Conservation (phyloP, 1,140 invertebrate genomes). For the Eueides isabella region DNA sequence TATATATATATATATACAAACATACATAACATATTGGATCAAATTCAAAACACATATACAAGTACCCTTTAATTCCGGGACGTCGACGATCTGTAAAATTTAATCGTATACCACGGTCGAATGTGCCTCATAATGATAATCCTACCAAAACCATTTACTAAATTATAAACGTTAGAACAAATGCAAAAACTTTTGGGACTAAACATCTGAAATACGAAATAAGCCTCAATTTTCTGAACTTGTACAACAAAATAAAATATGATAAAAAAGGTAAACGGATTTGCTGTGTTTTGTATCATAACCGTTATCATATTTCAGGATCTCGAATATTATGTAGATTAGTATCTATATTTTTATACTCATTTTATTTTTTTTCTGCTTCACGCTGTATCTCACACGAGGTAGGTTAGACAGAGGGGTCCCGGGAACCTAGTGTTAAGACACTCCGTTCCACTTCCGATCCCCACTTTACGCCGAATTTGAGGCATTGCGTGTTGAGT, state of each 20-base stretch:
- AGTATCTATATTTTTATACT: background rate
- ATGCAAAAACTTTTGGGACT: constrained; percentile 20
- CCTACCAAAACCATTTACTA: constrained; percentile 1
- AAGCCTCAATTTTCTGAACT: background rate
- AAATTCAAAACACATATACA: background rate
- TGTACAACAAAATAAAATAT: constrained; percentile 1
- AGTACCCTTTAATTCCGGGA: constrained; percentile 5
- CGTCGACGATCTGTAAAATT: background rate
- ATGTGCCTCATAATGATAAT: constrained; percentile 20
- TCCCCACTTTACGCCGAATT: too few species aligned
- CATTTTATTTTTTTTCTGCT: too few species aligned
- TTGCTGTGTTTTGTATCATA: background rate
- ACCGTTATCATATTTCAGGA: background rate
- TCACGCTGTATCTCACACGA: too few species aligned
- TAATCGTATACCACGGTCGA: constrained; percentile 6
- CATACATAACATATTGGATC: background rate
- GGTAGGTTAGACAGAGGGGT: too few species aligned
- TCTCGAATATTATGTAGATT: background rate
- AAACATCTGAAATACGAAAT: constrained; percentile 7
- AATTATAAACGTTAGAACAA: constrained; percentile 16
- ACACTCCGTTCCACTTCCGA: too few species aligned
- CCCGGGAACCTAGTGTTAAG: too few species aligned
- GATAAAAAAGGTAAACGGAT: constrained; percentile 6
- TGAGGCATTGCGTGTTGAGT: too few species aligned
- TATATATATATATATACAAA: too few species aligned